Base-by-base conservation (phyloP, 1,140 invertebrate species). In the Hyles euphorbiae region DNA sequence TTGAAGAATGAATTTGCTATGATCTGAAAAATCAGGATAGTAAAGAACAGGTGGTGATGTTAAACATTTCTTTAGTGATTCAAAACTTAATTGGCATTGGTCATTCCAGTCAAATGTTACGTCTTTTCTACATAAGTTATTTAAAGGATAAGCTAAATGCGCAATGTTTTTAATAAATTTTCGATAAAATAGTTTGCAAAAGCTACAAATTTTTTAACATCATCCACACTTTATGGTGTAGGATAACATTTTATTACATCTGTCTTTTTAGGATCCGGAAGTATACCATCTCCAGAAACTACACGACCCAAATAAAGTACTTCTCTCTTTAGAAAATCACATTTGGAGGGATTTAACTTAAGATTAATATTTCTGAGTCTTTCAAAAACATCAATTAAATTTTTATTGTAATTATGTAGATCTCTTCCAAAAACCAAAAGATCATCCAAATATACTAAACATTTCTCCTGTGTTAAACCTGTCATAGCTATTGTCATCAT, bases 201-300 rank as follows among this genome's bases (percentile, higher is more conserved):
- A 34, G 90, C 90, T 44, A 90, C 53, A 62, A 90, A 90, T 58
- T 63, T 59, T 74, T 81, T 83, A 9, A 89, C 60, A 34, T 88
- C 63, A 56, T 83, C 83, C 2, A 47, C 5, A 52, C 65, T 80
- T 65, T 66, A 82, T 3, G 88, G 84, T 12, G 44, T 49, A 5
- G 87, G 81, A 63, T 78, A 89, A 7, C 87, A 70, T 60, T 65
- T 53, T 5, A 90, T 5, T 65, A 63, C 56, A 60, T 57, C 1
- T 6, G 87, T 71, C 78, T 90, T 91, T 4, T 70, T 53, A 7
- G 78, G 83, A 63, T 89, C 75, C 0, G 88, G 83, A 49, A 68
- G 62, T 4, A 91, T 22, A 4, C 89, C 89, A 5, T 83, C 55
- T 33, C 34, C 11, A 2, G 65, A 57, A 33, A 63, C 36, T 5